Base-by-base conservation (phyloP, 2,888 invertebrate species). In the Clivina fossor region DNA sequence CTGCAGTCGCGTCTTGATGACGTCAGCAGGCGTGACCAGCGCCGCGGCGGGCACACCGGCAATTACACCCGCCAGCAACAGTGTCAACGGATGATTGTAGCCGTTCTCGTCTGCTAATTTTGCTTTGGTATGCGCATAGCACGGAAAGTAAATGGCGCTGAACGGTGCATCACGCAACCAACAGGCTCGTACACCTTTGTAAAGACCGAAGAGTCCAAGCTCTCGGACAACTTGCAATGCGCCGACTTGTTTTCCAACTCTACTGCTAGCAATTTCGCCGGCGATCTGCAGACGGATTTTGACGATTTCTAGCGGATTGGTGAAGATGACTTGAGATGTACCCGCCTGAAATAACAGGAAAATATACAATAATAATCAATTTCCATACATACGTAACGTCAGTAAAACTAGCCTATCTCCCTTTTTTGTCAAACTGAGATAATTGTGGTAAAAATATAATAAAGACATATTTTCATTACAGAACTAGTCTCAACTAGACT, bases 221-320 rank as follows among this genome's bases (percentile, higher is more conserved):
- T 99, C 97, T 69, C 88, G 90, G 5, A 99, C 91, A 2, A 99
- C 96, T 16, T 84, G 74, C 81, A 88, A 84, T 8, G 94, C 95
- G 60, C 92, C 82, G 24, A 97, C 90, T 76, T 93, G 91, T 9
- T 80, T 72, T 0, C 84, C 86, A n/a, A n/a, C n/a, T n/a, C n/a
- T n/a, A n/a, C n/a, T n/a, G 20, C 86, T 83, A 0, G 93, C 93
- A 60, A 98, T 91, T 78, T 98, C 97, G 1, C 97, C 98, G 1
- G 97, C 97, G 41, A 98, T 96, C 81, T 99, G 99, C 15, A 99
- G 78, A 4, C 98, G 86, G 69, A 99, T 99, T 78, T 99, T 99
- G 0, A 99, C 98, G 62, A 99, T 99, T 78, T 99, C 99, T 65
- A 99, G 75, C 0, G 99, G 99, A 77, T 99, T 99, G 19, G 99